A percentile compares a stretch with the other conserved stretches of the same genome.
These are phyloP conservation scores for Pilophorus perplexus DNA, from an alignment of 2,888 invertebrate species.

Conservation along the genomic window DNA sequence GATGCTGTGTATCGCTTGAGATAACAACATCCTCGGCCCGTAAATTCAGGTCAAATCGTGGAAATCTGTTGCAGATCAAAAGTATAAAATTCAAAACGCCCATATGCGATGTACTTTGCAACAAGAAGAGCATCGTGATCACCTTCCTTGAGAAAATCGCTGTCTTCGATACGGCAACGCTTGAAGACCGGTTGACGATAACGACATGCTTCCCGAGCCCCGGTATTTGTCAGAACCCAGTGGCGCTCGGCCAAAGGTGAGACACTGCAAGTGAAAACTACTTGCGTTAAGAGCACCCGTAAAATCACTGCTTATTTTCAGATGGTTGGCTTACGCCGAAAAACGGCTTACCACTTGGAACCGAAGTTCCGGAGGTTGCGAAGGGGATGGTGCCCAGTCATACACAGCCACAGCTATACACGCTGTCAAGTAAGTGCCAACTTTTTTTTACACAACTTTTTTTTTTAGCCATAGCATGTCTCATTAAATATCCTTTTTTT, in stretches of 20 bases:
- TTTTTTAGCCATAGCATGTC: too few relatives aligned
- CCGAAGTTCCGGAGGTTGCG: conserved; percentile 79
- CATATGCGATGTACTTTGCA: conserved; percentile 83
- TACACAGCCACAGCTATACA: conserved; percentile 91
- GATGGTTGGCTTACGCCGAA: conserved; percentile 69
- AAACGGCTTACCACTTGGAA: conserved; percentile 74
- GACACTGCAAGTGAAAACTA: neutral
- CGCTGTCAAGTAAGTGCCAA: conserved; percentile 71
- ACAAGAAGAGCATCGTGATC: conserved; percentile 80
- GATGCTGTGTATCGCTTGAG: too few relatives aligned
- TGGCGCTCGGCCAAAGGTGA: conserved; percentile 78
- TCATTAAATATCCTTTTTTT: neutral
- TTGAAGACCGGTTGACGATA: conserved; percentile 82
- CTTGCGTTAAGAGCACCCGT: conserved; percentile 2
- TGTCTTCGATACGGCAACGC: conserved; percentile 82
- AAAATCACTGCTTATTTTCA: too few relatives aligned
- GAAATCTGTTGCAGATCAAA: conserved; percentile 74
- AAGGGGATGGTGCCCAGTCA: conserved; percentile 76
- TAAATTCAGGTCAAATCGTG: too few relatives aligned
- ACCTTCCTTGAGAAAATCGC: conserved; percentile 88
- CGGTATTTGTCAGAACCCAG: conserved; percentile 75
- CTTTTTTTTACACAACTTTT: neutral
- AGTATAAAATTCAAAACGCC: conserved; percentile 90
- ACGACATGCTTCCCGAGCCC: conserved; percentile 88
- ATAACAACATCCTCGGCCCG: too few relatives aligned